These are phyloP conservation scores for Pagetopsis macropterus DNA, from an alignment of 2,797 vertebrate species.

Conservation along the genomic window DNA sequence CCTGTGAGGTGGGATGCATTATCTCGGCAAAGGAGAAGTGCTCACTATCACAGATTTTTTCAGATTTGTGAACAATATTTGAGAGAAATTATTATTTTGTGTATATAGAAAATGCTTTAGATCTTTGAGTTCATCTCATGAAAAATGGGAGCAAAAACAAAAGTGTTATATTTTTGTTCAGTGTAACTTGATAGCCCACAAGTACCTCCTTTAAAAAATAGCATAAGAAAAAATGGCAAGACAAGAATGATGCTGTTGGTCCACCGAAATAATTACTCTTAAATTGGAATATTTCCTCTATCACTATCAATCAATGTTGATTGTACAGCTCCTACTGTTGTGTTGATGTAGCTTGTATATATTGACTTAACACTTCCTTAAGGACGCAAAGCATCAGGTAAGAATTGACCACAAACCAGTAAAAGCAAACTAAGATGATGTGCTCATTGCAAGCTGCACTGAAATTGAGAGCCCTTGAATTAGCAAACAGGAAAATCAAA, in stretches of 20 bases:
- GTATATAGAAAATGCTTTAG: too few species aligned
- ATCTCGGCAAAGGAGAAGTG: too few species aligned
- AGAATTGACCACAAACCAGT: constrained; percentile 1
- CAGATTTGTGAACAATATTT: too few species aligned
- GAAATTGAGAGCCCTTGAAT: constrained; percentile 28
- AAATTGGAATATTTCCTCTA: neutral
- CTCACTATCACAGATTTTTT: too few species aligned
- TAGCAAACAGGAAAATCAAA: constrained; percentile 29
- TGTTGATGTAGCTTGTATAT: neutral
- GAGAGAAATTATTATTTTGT: too few species aligned
- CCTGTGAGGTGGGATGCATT: too few species aligned
- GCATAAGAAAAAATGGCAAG: neutral
- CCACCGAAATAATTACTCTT: neutral
- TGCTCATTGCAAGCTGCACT: constrained; percentile 3
- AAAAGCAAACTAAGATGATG: constrained; percentile 14
- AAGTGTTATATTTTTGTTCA: too few species aligned
- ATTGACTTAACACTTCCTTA: neutral
- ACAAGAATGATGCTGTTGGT: neutral
- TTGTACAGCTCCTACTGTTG: neutral
- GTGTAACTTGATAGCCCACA: neutral
- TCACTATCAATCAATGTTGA: neutral
- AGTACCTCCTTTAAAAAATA: neutral
- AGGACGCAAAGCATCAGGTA: neutral
- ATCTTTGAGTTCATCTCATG: too few species aligned
- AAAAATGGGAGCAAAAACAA: too few species aligned